These are phyloP conservation scores for Pristionchus japonicus DNA, from an alignment of 2,888 invertebrate genomes.

Conservation along the genomic window DNA sequence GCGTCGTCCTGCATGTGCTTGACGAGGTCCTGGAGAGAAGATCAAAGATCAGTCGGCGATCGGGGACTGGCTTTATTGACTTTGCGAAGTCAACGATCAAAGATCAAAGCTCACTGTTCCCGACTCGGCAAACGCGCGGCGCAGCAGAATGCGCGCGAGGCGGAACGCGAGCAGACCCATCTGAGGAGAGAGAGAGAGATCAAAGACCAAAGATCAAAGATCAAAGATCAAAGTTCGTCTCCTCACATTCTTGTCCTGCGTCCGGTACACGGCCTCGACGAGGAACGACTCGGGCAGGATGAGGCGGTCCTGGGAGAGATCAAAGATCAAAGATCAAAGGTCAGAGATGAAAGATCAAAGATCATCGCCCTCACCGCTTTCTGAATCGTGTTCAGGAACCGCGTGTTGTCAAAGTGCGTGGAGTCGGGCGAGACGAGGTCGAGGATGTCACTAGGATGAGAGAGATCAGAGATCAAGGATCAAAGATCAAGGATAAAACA, in stretches of 20 bases:
- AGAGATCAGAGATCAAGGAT: neutral
- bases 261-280: conserved; percentile 13
- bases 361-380: neutral
- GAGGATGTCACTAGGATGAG: neutral
- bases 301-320: conserved; percentile 5
- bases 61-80: no score
- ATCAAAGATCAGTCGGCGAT: neutral
- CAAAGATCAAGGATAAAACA: neutral
- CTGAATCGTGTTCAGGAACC: neutral
- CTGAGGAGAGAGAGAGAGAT: neutral
- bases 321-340: neutral
- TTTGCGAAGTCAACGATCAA: neutral
- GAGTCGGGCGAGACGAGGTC: neutral
- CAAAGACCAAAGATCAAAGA: neutral
- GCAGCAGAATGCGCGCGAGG: neutral
- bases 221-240: neutral
- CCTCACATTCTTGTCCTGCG: neutral
- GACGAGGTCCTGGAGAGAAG: neutral
- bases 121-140: neutral
- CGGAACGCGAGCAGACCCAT: conserved; percentile 17
- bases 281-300: conserved; percentile 15
- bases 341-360: neutral
- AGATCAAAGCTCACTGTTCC: neutral
- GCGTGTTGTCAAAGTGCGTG: neutral
- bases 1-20: conserved; percentile 10